phyloP scores from a whole-genome alignment of 2,113 vertebrate genomes.

The Calyptomena viridis region DNA sequence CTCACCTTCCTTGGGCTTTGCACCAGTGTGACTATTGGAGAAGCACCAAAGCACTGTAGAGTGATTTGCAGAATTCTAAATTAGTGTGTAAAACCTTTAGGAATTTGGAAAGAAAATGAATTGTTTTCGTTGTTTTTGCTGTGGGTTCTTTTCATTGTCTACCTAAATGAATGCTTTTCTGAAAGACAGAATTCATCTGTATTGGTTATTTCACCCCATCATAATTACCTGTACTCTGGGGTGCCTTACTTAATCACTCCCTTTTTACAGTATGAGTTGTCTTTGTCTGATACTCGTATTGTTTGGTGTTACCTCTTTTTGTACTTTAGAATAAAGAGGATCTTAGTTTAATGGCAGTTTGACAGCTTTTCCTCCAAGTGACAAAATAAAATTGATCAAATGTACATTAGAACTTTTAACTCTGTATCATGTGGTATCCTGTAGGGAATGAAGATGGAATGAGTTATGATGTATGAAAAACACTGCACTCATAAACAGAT shows the following conservation, averaged over 20 bases:
- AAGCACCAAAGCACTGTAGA: background rate
- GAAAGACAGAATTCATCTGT: background rate
- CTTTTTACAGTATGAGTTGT: background rate
- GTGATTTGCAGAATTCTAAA: background rate
- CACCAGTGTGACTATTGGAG: background rate
- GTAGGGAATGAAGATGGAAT: conserved; percentile 42
- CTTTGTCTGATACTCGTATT: background rate
- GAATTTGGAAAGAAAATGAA: background rate
- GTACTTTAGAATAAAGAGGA: conserved; percentile 39
- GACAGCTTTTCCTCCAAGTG: conserved; percentile 53
- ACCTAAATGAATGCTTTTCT: background rate
- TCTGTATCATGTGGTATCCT: conserved; percentile 30
- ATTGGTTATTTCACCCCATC: background rate
- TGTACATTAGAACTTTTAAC: conserved; percentile 55
- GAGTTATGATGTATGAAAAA: conserved; percentile 35
- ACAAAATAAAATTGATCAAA: conserved; percentile 71
- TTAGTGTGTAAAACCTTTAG: background rate
- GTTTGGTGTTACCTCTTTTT: conserved; percentile 21
- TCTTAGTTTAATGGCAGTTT: conserved; percentile 51
- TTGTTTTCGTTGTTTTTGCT: background rate
- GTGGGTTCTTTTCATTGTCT: background rate
- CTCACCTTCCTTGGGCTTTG: background rate
- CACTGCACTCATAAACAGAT: background rate
- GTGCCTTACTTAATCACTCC: background rate
- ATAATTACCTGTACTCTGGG: background rate